Evolutionary conservation across 2,113 vertebrate species (phyloP).

Genomic region (Mesitornis unicolor): DNA sequence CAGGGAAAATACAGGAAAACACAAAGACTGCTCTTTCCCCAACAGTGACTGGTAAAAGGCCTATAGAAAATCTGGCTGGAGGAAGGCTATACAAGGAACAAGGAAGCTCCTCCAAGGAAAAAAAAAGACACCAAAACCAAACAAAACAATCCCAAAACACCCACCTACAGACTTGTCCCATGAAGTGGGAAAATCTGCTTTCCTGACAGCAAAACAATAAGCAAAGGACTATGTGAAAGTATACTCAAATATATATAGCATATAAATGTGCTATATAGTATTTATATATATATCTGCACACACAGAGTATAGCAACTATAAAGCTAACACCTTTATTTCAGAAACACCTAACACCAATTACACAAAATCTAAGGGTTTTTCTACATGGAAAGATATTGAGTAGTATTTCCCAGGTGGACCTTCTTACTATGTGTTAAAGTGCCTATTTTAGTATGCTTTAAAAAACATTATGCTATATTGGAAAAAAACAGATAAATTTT

Average conservation of each 20-base stretch:
- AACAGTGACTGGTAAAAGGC: fast-evolving
- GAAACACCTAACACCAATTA: not conserved
- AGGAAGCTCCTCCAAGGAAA: not conserved
- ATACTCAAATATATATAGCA: not conserved
- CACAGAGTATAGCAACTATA: not conserved
- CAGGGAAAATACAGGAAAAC: not conserved
- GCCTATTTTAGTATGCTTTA: not conserved
- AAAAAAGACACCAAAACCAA: not conserved
- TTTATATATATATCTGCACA: not conserved
- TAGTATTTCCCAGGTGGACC: not conserved
- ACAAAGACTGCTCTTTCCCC: not conserved
- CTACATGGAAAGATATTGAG: not conserved
- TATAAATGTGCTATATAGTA: not conserved
- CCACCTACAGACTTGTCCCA: not conserved
- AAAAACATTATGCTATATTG: not conserved
- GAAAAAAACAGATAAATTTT: not conserved
- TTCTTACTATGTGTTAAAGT: not conserved
- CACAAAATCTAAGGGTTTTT: not conserved
- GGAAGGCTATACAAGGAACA: not conserved
- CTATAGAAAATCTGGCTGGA: not conserved
- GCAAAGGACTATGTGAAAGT: not conserved
- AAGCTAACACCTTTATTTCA: not conserved
- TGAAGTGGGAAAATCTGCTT: not conserved
- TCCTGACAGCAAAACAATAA: not conserved
- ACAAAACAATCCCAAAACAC: not conserved